A percentile compares a stretch with the other conserved stretches of the same genome.
Evolutionary conservation across 2,113 vertebrate species (phyloP).

Genomic region (Phalacrocorax aristotelis): DNA sequence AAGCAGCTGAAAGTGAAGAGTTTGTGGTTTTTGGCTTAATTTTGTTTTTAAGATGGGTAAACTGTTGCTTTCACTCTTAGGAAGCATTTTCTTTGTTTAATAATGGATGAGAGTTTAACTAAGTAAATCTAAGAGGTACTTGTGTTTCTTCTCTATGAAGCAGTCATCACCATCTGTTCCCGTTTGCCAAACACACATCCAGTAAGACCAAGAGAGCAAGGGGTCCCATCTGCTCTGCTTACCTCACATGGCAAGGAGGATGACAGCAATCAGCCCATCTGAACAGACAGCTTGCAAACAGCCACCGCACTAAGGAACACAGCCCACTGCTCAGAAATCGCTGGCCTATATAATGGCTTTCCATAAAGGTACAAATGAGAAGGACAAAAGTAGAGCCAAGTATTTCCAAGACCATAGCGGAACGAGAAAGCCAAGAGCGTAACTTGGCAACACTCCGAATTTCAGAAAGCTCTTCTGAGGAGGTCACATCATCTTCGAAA

Average conservation of each 20-base stretch:
- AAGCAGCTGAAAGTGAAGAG: background rate
- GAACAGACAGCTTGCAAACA: background rate
- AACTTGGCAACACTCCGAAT: background rate
- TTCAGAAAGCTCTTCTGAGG: background rate
- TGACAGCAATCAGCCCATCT: background rate
- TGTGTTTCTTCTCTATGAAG: background rate
- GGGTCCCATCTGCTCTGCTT: constrained; percentile 23
- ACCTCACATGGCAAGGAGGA: background rate
- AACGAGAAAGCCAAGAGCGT: background rate
- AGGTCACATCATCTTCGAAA: background rate
- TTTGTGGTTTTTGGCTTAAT: background rate
- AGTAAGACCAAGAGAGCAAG: background rate
- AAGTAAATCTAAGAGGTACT: constrained; percentile 1
- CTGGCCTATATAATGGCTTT: background rate
- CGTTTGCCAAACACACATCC: background rate
- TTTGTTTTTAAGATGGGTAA: background rate
- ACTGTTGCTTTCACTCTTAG: background rate
- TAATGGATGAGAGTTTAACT: background rate
- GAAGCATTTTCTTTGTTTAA: background rate
- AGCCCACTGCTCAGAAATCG: background rate
- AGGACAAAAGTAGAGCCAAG: background rate
- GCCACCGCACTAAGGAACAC: background rate
- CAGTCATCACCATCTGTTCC: constrained; percentile 22
- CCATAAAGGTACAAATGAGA: background rate
- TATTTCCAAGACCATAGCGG: background rate